Evolutionary conservation across 2,797 vertebrate genomes (phyloP), one percentile per base, ranked within the genome.

Genomic region (Margarornis squamiger): DNA sequence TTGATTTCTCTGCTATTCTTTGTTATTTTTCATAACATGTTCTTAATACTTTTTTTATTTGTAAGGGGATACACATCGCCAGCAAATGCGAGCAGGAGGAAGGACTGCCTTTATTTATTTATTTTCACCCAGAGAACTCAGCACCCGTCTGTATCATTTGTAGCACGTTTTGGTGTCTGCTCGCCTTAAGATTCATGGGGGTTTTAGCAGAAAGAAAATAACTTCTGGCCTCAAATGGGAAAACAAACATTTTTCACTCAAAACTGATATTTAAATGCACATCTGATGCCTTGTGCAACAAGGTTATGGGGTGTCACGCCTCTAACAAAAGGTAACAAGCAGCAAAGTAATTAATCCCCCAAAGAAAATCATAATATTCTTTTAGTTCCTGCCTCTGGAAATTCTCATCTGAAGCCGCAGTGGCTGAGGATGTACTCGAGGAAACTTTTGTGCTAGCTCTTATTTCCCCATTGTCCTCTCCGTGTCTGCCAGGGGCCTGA

Each of bases 21-120:
- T 98, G 98, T 98, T 98, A 98, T 98, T 97, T 97, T 98, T 97
- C 98, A 97, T 98, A 98, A 98, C 97, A 95, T 96, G 94, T 97
- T 98, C 98, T 98, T 97, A 97, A 97, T 98, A 97, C 97, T 91
- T 98, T 97, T 97, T 98, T 98, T 98, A 98, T 96, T 98, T 97
- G 91, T 92, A 94, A 97, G 95, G 94, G 95, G 97, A 98, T 98
- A 97, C 88, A 79, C 54, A 81, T 98, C 97, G 97, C 95, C 96
- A 96, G 97, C 34, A 98, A 98, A 98, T 96, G 95, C 76, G 89
- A 45, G 45, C 36, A 3, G 49, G 75, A 49, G 38, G n/a, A 48
- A 45, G 58, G 71, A 32, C 46, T 73, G 85, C 34, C 51, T 71
- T 91, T 85, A 76, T 65, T 81, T 78, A 90, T 83, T 95, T 84